A percentile compares a stretch with the other conserved stretches of the same genome.
Conservation (phyloP, 2,797 vertebrate species). For the Picus viridis region DNA sequence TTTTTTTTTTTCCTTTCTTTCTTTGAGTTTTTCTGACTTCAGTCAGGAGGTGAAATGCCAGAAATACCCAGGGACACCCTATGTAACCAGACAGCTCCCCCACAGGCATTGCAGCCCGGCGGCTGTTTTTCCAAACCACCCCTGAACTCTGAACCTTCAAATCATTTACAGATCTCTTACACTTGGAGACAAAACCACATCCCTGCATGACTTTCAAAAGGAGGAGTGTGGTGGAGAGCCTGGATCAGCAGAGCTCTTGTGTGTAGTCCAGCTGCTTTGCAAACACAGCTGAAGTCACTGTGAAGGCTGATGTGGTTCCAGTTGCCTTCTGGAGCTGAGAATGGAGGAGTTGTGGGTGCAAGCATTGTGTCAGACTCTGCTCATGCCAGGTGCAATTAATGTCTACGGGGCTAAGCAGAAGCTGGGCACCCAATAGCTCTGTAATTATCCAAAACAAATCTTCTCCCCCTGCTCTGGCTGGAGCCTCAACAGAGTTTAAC, state of each 20-base stretch:
- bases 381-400: not conserved
- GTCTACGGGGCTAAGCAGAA: not conserved
- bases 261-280: not conserved
- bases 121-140: slow-evolving; percentile 38
- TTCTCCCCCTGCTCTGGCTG: not conserved
- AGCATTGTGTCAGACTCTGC: not conserved
- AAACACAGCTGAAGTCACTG: not conserved
- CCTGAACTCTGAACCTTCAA: slow-evolving; percentile 62
- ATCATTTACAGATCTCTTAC: slow-evolving; percentile 41
- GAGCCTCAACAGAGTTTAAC: not conserved
- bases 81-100: not conserved
- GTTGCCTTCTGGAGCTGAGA: not conserved
- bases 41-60: slow-evolving; percentile 48
- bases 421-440: not conserved
- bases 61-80: slow-evolving; percentile 45
- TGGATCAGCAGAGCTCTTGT: not conserved
- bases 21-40: slow-evolving; percentile 18
- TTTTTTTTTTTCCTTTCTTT: not conserved
- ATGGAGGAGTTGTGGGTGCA: fast-evolving
- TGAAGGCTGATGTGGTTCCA: not conserved
- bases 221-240: not conserved
- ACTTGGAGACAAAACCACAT: not conserved
- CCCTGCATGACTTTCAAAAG: not conserved
- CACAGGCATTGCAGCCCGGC: fast-evolving
- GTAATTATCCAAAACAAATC: not conserved